Evolutionary conservation across 2,113 vertebrate genomes (phyloP), one percentile per base, ranked within the genome.

Genomic region (Ochotona princeps): DNA sequence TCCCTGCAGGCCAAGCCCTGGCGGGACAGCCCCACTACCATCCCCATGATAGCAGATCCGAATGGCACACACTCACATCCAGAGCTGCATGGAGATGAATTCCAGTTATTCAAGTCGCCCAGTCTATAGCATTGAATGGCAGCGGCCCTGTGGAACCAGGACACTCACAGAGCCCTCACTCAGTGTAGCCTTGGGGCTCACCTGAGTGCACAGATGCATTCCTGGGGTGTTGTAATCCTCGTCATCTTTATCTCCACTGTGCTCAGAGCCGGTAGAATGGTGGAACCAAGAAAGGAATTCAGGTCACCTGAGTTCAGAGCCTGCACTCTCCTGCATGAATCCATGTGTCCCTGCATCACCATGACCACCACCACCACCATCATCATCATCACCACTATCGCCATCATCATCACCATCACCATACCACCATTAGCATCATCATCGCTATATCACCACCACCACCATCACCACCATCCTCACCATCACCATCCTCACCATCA

Each of bases 171-270:
- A 30, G 28, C 6, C 10, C 32, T 38, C 6, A 2, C 25, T 11
- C 10, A 2, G 9, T 2, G 15, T 1, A 8, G 21, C 18, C 30
- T 1, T 0, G 8, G 9, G 49, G 17, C 49, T 35, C 12, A 57
- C 54, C 4, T 7, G 2, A 0, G 17, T 20, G 9, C 0, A 23
- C 63, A 20, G 4, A 65, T 28, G 32, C 1, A 0, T 9, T 76
- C 51, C 74, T 35, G 57, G 63, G 51, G 5, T 11, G 72, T 70
- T 28, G 7, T 1, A 1, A 35, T 26, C 26, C 54, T 17, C 3
- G 20, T 23, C 2, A 13, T 4, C 51, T 25, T 23, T 26, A 11
- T 60, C 70, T 10, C 51, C 7, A n/a, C 30, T 11, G 32, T 1
- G 10, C 67, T n/a, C 35, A 32, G 44, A 72, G 54, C 35, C 61